Base-by-base conservation (phyloP, 2,797 vertebrate species). In the Acomys russatus region DNA sequence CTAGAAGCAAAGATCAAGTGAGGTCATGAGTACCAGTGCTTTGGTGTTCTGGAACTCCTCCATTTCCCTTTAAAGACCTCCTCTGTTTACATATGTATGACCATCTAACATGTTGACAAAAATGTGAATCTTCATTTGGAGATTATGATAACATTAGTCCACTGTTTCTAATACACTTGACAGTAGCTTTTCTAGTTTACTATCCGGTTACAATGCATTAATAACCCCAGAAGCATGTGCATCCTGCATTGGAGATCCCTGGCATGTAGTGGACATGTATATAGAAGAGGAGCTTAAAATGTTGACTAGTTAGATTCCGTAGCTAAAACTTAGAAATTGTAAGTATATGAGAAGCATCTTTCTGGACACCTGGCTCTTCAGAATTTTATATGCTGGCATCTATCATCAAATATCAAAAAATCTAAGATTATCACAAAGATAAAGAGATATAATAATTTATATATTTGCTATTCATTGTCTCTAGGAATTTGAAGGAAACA, bases 391-490 rank as follows among this genome's bases (percentile, higher is more conserved):
- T 84, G 70, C 90, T 91, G 78, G 30, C 68, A 66, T 85, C 64
- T 87, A 51, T 63, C 54, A 92, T 35, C 33, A 93, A 85, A 10
- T 66, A 23, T 64, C 30, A 80, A 92, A 80, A 79, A n/a, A 92
- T 87, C 59, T 23, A 76, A 87, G 33, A 68, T 68, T 80, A 94
- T 89, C 59, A 35, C 14, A 59, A 70, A 15, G 71, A 92, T 94
- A 63, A 93, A 59, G 8, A 61, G 18, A 94, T 73, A 18, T 71
- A 91, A 77, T 94, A 84, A 84, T 79, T 80, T 51, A 68, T 78
- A 86, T 63, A n/a, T 93, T 96, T 91, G 44, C 9, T 84, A 30
- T 76, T 84, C 30, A 89, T 70, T 92, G 59, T 51, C 25, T 94
- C 51, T 30, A 70, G 89, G 23, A 59, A 59, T 73, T 86, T 15